These are phyloP conservation scores for Vespertilio murinus DNA, from an alignment of 2,797 vertebrate genomes.

Conservation along the genomic window DNA sequence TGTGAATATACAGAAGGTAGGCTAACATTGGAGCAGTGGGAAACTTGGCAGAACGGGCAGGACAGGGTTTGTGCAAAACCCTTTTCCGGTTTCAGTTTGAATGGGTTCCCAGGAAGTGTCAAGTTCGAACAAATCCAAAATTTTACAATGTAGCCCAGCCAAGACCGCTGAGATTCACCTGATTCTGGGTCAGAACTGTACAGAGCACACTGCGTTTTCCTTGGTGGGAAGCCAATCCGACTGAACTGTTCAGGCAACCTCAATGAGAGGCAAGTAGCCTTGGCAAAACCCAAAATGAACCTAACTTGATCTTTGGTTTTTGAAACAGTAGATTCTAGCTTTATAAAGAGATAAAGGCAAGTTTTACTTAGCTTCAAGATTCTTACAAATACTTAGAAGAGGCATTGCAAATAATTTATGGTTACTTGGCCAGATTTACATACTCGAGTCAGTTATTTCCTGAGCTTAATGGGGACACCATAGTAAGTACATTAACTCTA, in stretches of 20 bases:
- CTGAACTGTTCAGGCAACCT: constrained; percentile 73
- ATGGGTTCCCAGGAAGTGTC: constrained; percentile 83
- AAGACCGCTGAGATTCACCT: constrained; percentile 81
- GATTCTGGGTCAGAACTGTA: constrained; percentile 80
- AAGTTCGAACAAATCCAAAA: constrained; percentile 81
- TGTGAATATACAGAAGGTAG: constrained; percentile 78
- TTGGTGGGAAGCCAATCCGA: constrained; percentile 74
- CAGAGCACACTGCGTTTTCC: constrained; percentile 80
- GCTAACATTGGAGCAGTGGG: constrained; percentile 78
- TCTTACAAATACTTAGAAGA: constrained; percentile 62
- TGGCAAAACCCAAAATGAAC: constrained; percentile 77
- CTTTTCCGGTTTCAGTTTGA: constrained; percentile 82
- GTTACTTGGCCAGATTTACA: constrained; percentile 62
- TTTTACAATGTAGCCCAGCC: constrained; percentile 79
- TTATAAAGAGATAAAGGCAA: constrained; percentile 74
- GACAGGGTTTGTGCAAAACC: constrained; percentile 79
- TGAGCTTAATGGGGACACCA: constrained; percentile 42
- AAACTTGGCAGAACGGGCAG: constrained; percentile 77
- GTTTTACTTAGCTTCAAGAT: constrained; percentile 64
- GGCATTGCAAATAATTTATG: constrained; percentile 64
- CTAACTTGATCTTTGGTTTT: constrained; percentile 69
- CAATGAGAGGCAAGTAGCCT: constrained; percentile 75
- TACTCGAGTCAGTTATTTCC: constrained; percentile 58
- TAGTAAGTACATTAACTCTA: constrained; percentile 57
- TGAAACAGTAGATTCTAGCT: constrained; percentile 70